These are phyloP conservation scores for Propithecus deckenii DNA, from an alignment of 2,797 vertebrate genomes.

Conservation along the genomic window DNA sequence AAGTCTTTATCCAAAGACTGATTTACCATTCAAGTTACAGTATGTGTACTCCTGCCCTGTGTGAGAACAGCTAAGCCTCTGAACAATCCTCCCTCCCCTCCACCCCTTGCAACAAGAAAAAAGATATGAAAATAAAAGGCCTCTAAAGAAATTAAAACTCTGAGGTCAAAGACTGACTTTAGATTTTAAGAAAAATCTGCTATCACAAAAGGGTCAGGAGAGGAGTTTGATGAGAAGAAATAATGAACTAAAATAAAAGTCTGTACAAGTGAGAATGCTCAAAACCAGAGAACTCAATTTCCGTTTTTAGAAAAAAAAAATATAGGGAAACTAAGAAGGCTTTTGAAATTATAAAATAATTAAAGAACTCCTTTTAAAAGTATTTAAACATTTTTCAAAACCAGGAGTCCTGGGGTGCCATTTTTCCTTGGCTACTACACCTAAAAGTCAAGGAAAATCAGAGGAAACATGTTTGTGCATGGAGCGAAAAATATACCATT, in stretches of 20 bases:
- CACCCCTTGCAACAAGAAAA: background rate
- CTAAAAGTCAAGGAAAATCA: background rate
- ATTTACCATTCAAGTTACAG: background rate
- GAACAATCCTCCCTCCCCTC: background rate
- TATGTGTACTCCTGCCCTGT: background rate
- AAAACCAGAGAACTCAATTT: background rate
- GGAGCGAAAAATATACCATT: background rate
- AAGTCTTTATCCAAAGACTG: background rate
- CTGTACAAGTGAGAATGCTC: background rate
- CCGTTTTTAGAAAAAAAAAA: background rate
- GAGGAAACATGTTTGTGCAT: background rate
- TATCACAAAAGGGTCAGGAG: background rate
- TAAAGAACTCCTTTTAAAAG: background rate
- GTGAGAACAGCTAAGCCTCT: background rate
- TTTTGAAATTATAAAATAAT: slow-evolving; percentile 2
- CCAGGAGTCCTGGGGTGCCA: background rate
- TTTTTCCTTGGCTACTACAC: background rate
- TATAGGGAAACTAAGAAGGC: background rate
- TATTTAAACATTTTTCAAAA: background rate
- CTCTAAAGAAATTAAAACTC: slow-evolving; percentile 7
- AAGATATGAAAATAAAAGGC: background rate
- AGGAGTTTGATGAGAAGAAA: background rate
- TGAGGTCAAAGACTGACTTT: background rate
- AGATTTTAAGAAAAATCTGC: background rate
- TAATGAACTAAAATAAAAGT: background rate